These are phyloP conservation scores for Phortica magna DNA, from an alignment of 2,888 invertebrate species.

Conservation along the genomic window DNA sequence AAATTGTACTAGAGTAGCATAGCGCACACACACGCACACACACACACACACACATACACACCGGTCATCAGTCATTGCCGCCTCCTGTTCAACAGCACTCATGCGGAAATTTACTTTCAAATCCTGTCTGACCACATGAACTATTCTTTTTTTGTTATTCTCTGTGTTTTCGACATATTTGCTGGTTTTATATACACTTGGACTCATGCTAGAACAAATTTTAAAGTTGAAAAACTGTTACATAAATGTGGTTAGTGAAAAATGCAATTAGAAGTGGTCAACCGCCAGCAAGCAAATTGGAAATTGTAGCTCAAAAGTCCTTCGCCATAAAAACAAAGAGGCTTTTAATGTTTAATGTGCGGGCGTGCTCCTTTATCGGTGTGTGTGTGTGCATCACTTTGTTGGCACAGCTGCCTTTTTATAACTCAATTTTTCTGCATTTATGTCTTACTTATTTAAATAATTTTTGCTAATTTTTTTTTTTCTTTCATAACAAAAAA, in stretches of 20 bases:
- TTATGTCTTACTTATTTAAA: constrained; percentile 25
- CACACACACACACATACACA: constrained; percentile 40
- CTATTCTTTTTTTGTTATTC: background rate
- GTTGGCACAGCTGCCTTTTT: constrained; percentile 3
- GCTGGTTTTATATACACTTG: background rate
- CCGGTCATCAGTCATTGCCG: constrained; percentile 33
- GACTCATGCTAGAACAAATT: background rate
- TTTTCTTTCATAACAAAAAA: too few relatives aligned
- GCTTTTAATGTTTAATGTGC: background rate
- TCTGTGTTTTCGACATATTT: background rate
- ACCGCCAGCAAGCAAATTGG: constrained; percentile 8
- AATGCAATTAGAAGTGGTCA: constrained; percentile 27
- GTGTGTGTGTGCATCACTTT: background rate
- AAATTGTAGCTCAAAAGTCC: constrained; percentile 9
- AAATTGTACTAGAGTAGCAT: background rate
- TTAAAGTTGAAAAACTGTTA: background rate
- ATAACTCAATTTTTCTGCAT: constrained; percentile 13
- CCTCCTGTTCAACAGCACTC: constrained; percentile 44
- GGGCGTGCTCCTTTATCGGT: background rate
- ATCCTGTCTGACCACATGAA: constrained; percentile 14
- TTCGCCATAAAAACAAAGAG: background rate
- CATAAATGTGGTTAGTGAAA: constrained; percentile 19
- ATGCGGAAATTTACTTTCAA: constrained; percentile 68
- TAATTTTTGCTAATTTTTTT: constrained; percentile 11
- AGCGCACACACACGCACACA: background rate